Evolutionary conservation across 2,888 invertebrate genomes (phyloP).

Genomic region (Limnephilus marmoratus): DNA sequence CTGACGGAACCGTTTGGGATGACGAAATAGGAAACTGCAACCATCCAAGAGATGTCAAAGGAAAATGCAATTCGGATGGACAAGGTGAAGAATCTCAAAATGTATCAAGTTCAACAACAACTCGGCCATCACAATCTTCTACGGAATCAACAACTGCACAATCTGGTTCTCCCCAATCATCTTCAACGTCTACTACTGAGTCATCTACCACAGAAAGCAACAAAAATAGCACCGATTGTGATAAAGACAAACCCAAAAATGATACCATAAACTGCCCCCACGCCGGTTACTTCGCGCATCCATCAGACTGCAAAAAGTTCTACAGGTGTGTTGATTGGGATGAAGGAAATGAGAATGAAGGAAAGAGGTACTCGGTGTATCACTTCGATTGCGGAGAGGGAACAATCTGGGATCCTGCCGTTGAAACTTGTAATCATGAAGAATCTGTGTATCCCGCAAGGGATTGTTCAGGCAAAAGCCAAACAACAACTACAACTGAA

Average conservation of each 20-base stretch:
- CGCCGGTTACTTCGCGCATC: slow-evolving; percentile 80
- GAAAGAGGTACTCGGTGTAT: slow-evolving; percentile 78
- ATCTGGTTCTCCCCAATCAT: slow-evolving; percentile 41
- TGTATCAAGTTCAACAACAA: slow-evolving; percentile 40
- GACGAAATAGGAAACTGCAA: slow-evolving; percentile 73
- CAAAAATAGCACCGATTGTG: slow-evolving; percentile 54
- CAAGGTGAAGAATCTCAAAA: slow-evolving; percentile 29
- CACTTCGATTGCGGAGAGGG: slow-evolving; percentile 83
- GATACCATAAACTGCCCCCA: slow-evolving; percentile 71
- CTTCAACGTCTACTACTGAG: slow-evolving; percentile 52
- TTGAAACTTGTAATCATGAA: slow-evolving; percentile 83
- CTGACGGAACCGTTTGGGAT: slow-evolving; percentile 83
- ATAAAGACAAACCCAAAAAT: slow-evolving; percentile 57
- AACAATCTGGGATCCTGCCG: slow-evolving; percentile 84
- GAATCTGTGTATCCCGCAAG: slow-evolving; percentile 80
- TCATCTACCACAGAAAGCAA: slow-evolving; percentile 68
- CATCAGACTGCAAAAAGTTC: slow-evolving; percentile 81
- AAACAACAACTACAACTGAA: slow-evolving; percentile 63
- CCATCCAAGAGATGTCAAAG: slow-evolving; percentile 71
- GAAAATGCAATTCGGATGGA: slow-evolving; percentile 30
- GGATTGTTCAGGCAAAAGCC: slow-evolving; percentile 69
- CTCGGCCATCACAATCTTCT: neutral
- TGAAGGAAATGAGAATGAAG: slow-evolving; percentile 70
- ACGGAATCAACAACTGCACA: slow-evolving; percentile 63
- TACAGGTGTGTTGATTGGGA: slow-evolving; percentile 82